Percentiles rank a stretch among this genome's conserved stretches.
Conservation (phyloP, 2,113 vertebrate species). For the Mesitornis unicolor region DNA sequence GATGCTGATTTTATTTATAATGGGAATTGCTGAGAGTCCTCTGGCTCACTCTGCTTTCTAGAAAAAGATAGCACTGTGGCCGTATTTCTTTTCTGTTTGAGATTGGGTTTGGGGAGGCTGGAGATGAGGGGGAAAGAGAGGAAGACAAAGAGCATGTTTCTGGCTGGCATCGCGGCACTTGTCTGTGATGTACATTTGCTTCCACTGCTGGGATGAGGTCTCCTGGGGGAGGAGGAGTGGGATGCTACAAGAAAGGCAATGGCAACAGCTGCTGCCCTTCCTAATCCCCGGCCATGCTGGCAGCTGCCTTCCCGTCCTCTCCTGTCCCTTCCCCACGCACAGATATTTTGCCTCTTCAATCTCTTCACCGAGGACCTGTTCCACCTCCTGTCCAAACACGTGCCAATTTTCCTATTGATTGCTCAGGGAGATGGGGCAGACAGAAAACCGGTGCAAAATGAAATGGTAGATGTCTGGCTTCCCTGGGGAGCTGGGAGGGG, state of each 20-base stretch:
- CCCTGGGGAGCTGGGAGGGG: neutral
- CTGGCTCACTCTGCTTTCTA: neutral
- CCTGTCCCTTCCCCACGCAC: neutral
- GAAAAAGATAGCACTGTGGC: neutral
- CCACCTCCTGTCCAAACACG: neutral
- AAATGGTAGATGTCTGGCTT: constrained; percentile 21
- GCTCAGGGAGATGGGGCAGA: neutral
- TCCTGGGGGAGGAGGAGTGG: neutral
- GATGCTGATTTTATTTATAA: constrained; percentile 15
- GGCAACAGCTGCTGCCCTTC: constrained; percentile 38
- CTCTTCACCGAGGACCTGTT: neutral
- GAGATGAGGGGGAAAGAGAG: neutral
- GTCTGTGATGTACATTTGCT: neutral
- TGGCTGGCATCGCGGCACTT: neutral
- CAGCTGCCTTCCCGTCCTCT: constrained; percentile 27
- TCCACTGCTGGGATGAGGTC: neutral
- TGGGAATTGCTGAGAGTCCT: constrained; percentile 11
- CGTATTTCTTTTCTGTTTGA: neutral
- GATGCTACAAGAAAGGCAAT: neutral
- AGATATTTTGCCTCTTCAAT: neutral
- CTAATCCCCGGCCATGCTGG: neutral
- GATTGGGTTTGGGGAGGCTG: neutral
- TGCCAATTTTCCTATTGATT: constrained; percentile 33
- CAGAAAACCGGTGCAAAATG: neutral
- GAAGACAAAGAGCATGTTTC: neutral